Base-by-base conservation (phyloP, 1,140 invertebrate species). In the Polypedilum pembai region DNA sequence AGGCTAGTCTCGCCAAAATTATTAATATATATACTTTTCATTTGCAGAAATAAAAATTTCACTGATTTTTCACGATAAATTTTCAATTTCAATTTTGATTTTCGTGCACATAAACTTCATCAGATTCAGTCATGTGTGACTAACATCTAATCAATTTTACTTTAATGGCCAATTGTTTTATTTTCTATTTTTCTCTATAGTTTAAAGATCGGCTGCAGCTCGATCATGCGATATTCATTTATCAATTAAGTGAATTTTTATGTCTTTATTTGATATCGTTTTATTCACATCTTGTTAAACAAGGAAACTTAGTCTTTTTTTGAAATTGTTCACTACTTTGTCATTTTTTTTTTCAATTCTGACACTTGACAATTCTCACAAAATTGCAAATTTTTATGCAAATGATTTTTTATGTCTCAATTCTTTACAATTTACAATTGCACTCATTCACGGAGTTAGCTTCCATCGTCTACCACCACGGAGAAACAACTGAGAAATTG, bases 81-180 rank as follows among this genome's bases (percentile, higher is more conserved):
- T 56, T 33, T 33, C 24, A 33, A 33, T 33, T 33, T 33, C 1
- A 33, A 33, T 33, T 33, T 33, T 56, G 3, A 56, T 56, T 56
- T 56, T 56, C 45, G 45, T 56, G 45, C 45, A 56, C 45, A 56
- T 56, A n/a, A 56, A 56, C 45, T 56, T n/a, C 45, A n/a, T 56
- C 45, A 56, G 65, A 69, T 18, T 18, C 65, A 69, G 17, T 69
- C 17, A 69, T 69, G 65, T 69, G 65, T 69, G 65, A 69, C 65
- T 69, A 69, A 69, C 65, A 69, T 69, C 65, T 21, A 69, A 69
- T 69, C 65, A 69, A 69, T 69, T 69, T 69, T 69, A 20, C 65
- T 69, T 56, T 56, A n/a, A 56, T 56, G 12, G 45, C 10, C 45
- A 56, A 56, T 56, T 56, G 45, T 56, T 56, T 56, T 56, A 12